Percentiles rank a stretch among this genome's conserved stretches.
phyloP scores from a whole-genome alignment of 2,113 vertebrate genomes.

The Hipposideros armiger region DNA sequence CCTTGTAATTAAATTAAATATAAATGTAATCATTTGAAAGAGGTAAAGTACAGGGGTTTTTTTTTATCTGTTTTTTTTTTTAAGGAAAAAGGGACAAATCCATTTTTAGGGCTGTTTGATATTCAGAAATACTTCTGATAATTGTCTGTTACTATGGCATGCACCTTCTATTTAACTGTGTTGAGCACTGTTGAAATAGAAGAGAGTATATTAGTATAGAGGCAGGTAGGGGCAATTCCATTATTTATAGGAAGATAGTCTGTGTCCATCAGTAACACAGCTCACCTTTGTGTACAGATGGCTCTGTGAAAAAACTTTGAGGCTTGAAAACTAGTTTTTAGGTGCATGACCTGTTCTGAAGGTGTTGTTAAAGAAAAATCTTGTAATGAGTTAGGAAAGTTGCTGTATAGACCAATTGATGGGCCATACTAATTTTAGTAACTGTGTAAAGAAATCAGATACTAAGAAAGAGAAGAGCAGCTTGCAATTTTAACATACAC shows the following conservation, averaged over 20 bases:
- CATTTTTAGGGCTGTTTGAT: neutral
- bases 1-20: neutral
- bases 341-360: neutral
- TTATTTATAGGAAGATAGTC: neutral
- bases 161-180: neutral
- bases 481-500: neutral
- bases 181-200: neutral
- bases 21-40: neutral
- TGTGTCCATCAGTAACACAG: neutral
- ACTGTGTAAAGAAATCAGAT: neutral
- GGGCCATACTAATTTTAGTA: neutral
- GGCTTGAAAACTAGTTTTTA: conserved; percentile 61
- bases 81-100: neutral
- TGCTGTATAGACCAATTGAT: neutral
- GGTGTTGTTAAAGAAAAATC: neutral
- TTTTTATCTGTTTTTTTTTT: neutral
- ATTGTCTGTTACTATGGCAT: neutral
- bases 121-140: neutral
- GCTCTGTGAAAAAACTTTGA: conserved; percentile 45
- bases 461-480: neutral
- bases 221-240: neutral
- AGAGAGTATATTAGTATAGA: neutral
- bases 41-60: neutral
- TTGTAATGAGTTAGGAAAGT: conserved; percentile 50
- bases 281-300: neutral